Base-by-base conservation (phyloP, 1,140 invertebrate genomes). In the Drosophila pseudoananassae region DNA sequence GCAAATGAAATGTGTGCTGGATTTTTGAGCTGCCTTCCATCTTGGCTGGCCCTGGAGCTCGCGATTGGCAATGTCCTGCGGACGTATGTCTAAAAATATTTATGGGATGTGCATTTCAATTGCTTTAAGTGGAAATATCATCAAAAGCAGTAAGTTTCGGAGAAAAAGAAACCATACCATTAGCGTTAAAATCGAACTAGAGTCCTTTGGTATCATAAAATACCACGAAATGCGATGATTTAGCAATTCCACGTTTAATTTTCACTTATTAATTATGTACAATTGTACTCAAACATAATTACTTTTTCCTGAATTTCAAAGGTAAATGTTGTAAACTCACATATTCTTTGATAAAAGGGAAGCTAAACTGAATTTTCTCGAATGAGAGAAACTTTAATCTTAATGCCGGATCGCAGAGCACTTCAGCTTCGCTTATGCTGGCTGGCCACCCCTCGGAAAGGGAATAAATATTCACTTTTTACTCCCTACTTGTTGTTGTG, bases 401-500 rank as follows among this genome's bases (percentile, higher is more conserved):
- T 36, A 23, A 31, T 47, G 46, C 52, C 46, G 47, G 60, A 74
- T 74, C 71, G 66, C 59, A 84, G 82, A 23, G 83, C 59, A 85
- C 71, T 70, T 17, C 59, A 56, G 58, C 54, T 84, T 79, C 75
- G 53, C n/a, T 43, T 27, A 49, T 60, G 47, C 15, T 64, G 54
- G 51, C 66, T 49, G 46, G 50, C 31, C 54, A 50, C 12, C 70
- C 69, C 71, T 47, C 25, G 46, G 53, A 55, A 40, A 63, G n/a
- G 63, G 33, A 77, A 84, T 84, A 84, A 80, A 81, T 84, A 74
- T 81, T 70, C 73, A 74, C 73, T 77, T 88, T 88, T 82, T 87
- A 80, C 72, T 69, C 59, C 63, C 33, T 36, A 53, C 49, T 73
- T 65, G 56, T 51, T 47, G 60, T 57, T 78, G 74, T 57, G 57